Base-by-base conservation (phyloP, 2,797 vertebrate genomes). In the Heterohyrax brucei region DNA sequence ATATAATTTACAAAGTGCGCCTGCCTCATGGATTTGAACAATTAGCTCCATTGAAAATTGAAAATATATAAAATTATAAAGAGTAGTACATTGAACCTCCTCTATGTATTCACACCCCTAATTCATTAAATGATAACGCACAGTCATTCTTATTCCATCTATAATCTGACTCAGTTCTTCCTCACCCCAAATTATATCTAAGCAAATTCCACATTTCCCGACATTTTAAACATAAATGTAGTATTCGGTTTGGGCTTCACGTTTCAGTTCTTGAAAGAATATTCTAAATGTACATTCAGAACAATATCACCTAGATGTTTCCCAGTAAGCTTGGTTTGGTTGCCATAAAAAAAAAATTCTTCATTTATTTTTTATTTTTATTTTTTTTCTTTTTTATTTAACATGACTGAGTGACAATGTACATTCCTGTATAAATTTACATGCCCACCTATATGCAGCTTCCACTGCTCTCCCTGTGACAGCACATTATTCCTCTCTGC, bases 321-420 rank as follows among this genome's bases (percentile, higher is more conserved):
- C 86, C 72, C 83, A 87, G 9, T 68, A 79, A 90, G 76, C 30
- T 85, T 16, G 59, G 33, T 82, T 89, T 85, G 39, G 87, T 81
- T 79, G 62, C 89, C 94, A 87, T 46, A 93, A 96, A 92, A 83
- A 87, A 12, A 92, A 78, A 66, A 78, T n/a, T 48, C 75, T n/a
- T 96, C 68, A 66, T 76, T 95, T 89, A 72, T 56, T 93, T 92
- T 93, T 95, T 72, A 30, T 72, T 94, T 39, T 39, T 39, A 2
- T 39, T 39, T 39, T 39, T 39, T 39, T 39, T 39, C 3, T 39
- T 39, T 39, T 39, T 39, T 39, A 39, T 39, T 39, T 39, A 39
- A 39, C 39, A 39, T 39, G 39, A 39, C 39, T 39, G 39, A 39
- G 39, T 39, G 39, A 39, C 39, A 39, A 39, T 39, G 39, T 39